Conservation (phyloP, 2,888 invertebrate species). For the Azorinus chamasolen region DNA sequence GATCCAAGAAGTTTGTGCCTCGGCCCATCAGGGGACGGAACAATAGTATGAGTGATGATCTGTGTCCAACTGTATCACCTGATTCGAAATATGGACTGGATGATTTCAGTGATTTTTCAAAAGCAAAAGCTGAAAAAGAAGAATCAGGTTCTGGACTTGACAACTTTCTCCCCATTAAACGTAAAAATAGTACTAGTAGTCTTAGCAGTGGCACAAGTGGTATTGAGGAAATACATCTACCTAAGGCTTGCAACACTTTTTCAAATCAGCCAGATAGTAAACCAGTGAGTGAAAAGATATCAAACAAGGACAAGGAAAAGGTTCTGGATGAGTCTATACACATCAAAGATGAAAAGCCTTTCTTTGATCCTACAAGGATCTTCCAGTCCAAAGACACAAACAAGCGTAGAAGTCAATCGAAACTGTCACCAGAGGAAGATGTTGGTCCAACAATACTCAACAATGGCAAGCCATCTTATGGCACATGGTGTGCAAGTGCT, state of each 20-base stretch:
- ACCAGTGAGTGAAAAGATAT: constrained; percentile 46
- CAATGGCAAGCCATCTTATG: constrained; percentile 79
- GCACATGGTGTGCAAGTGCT: constrained; percentile 65
- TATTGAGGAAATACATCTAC: constrained; percentile 75
- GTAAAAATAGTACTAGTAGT: constrained; percentile 77
- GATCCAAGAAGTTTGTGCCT: constrained; percentile 52
- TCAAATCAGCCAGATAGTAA: constrained; percentile 33
- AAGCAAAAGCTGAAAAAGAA: constrained; percentile 57
- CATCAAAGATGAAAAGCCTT: constrained; percentile 65
- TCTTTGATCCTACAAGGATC: constrained; percentile 81
- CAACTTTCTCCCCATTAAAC: constrained; percentile 61
- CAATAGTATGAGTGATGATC: constrained; percentile 59
- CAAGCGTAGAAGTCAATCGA: constrained; percentile 57
- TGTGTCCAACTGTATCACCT: constrained; percentile 72
- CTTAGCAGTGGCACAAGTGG: constrained; percentile 77
- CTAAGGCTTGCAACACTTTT: constrained; percentile 54
- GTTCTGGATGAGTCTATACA: constrained; percentile 40
- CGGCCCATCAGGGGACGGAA: constrained; percentile 50
- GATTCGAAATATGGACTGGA: constrained; percentile 83
- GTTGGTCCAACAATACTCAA: constrained; percentile 74
- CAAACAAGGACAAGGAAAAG: constrained; percentile 53
- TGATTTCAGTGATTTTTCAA: constrained; percentile 77
- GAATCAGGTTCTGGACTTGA: constrained; percentile 67
- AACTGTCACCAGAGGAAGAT: constrained; percentile 35
- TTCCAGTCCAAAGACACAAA: constrained; percentile 75